Evolutionary conservation across 1,140 invertebrate species (phyloP).

Genomic region (Fragariocoptes setiger): DNA sequence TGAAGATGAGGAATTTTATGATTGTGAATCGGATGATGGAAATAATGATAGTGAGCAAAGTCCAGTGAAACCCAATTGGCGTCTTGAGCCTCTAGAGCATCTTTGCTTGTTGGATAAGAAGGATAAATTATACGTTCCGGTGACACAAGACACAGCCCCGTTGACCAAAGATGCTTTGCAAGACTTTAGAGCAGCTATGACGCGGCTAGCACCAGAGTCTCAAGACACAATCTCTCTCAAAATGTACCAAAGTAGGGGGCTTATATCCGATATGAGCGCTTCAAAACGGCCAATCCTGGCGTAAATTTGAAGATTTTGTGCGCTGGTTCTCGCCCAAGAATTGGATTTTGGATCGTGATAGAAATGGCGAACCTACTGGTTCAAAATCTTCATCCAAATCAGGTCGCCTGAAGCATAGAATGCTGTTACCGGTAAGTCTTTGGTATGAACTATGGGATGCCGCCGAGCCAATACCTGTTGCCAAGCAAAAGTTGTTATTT

Average conservation of each 20-base stretch:
- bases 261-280: slow-evolving; percentile 95
- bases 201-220: slow-evolving; percentile 47
- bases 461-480: slow-evolving; percentile 50
- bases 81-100: too few species aligned
- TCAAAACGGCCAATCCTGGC: slow-evolving; percentile 90
- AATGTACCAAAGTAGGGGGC: slow-evolving; percentile 72
- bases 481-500: slow-evolving; percentile 60
- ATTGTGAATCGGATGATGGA: slow-evolving; percentile 33
- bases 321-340: slow-evolving; percentile 89
- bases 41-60: too few species aligned
- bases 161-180: slow-evolving; percentile 88
- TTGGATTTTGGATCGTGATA: slow-evolving; percentile 29
- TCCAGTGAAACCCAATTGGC: too few species aligned
- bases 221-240: slow-evolving; percentile 46
- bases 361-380: slow-evolving; percentile 1
- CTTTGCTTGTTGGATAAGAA: background rate
- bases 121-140: slow-evolving; percentile 35
- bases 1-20: slow-evolving; percentile 43
- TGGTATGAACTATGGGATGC: slow-evolving; percentile 59
- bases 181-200: slow-evolving; percentile 63
- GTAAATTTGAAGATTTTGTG: slow-evolving; percentile 75
- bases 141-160: slow-evolving; percentile 66
- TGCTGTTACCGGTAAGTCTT: slow-evolving; percentile 73
- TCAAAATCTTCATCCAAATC: slow-evolving; percentile 8
- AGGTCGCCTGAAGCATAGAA: slow-evolving; percentile 52